Conservation (phyloP, 2,113 vertebrate genomes). For the Zapornia atra region DNA sequence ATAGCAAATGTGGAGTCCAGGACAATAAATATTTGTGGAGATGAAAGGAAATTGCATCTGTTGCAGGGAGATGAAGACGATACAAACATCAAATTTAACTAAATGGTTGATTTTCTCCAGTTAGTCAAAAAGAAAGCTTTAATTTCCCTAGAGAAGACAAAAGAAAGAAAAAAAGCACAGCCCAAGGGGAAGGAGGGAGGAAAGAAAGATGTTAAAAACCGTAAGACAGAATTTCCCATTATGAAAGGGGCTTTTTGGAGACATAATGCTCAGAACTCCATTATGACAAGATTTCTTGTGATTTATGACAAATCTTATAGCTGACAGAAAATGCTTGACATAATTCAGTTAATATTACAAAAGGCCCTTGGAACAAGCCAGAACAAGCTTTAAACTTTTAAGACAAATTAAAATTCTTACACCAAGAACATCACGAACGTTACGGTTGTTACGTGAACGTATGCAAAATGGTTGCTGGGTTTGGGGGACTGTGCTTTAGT, state of each 20-base stretch:
- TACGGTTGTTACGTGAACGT: background rate
- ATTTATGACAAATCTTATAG: slow-evolving; percentile 59
- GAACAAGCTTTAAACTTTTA: slow-evolving; percentile 48
- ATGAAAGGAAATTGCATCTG: slow-evolving; percentile 10
- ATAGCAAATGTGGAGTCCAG: background rate
- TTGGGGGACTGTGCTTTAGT: background rate
- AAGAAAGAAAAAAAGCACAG: slow-evolving; percentile 51
- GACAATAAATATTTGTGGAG: background rate
- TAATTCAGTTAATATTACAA: slow-evolving; percentile 63
- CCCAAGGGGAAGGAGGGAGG: slow-evolving; percentile 58
- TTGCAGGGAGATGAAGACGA: slow-evolving; percentile 1
- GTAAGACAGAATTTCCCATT: slow-evolving; percentile 52
- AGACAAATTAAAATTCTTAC: slow-evolving; percentile 53
- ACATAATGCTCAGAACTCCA: slow-evolving; percentile 40
- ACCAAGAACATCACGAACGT: background rate
- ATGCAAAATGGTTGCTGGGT: background rate
- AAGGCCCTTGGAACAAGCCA: slow-evolving; percentile 42
- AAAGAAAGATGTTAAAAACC: slow-evolving; percentile 49
- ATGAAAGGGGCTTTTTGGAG: slow-evolving; percentile 53
- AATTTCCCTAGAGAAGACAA: slow-evolving; percentile 40
- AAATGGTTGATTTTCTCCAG: slow-evolving; percentile 31
- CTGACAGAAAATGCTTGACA: slow-evolving; percentile 62
- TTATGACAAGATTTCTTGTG: slow-evolving; percentile 55
- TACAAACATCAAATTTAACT: background rate
- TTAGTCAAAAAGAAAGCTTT: slow-evolving; percentile 37